Evolutionary conservation across 1,140 invertebrate species (phyloP).

Genomic region (Zeugodacus cucurbitae): DNA sequence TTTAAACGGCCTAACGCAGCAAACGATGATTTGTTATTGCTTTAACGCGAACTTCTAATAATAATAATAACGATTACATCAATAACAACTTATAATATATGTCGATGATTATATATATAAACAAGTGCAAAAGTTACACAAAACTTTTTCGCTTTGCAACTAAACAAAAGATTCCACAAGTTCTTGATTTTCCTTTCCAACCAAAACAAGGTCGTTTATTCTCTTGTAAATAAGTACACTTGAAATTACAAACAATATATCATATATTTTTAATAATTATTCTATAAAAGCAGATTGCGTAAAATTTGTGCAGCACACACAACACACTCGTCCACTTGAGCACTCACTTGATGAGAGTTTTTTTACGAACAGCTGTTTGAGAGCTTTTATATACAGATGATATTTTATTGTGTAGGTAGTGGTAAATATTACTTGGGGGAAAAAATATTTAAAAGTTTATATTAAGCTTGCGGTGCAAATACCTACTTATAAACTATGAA

Average conservation of each 20-base stretch:
- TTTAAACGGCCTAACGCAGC: neutral
- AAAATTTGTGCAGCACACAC: neutral
- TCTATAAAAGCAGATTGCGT: neutral
- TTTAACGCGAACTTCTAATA: neutral
- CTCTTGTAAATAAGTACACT: neutral
- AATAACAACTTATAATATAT: too few relatives aligned
- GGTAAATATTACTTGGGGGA: neutral
- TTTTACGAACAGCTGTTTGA: constrained; percentile 7
- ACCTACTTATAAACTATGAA: neutral
- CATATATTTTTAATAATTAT: neutral
- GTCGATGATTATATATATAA: neutral
- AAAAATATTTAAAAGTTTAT: neutral
- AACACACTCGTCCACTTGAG: neutral
- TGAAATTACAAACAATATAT: neutral
- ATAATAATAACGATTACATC: neutral
- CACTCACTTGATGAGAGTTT: neutral
- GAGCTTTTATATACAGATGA: neutral
- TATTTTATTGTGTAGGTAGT: neutral
- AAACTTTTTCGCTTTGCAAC: neutral
- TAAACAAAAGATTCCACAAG: neutral
- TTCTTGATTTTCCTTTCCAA: constrained; percentile 13
- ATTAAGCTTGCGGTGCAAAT: neutral
- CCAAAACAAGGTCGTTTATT: constrained; percentile 1
- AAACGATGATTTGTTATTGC: neutral
- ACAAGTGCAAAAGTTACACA: neutral